A percentile compares a stretch with the other conserved stretches of the same genome.
phyloP scores from a whole-genome alignment of 2,888 invertebrate species.

The Macrosoma leucophasiata region DNA sequence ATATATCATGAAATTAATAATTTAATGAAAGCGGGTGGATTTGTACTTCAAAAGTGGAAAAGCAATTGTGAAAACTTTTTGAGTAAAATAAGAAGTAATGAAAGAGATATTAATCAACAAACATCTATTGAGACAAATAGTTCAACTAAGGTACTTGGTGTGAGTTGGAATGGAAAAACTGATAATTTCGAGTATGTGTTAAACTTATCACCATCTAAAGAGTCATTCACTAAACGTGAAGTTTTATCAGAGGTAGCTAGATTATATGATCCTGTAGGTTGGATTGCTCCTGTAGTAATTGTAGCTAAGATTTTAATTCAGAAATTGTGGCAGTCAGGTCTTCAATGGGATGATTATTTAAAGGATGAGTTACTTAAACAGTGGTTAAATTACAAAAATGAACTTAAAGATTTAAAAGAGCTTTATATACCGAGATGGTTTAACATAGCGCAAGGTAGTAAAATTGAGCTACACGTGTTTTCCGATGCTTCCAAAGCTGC shows the following conservation, averaged over 20 bases:
- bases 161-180: constrained; percentile 13
- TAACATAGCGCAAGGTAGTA: neutral
- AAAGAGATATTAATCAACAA: constrained; percentile 2
- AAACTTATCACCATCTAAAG: constrained; percentile 11
- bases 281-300: constrained; percentile 24
- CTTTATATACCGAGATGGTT: constrained; percentile 13
- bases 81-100: constrained; percentile 7
- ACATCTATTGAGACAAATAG: constrained; percentile 20
- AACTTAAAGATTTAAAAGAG: constrained; percentile 9
- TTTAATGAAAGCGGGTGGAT: constrained; percentile 28
- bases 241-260: constrained; percentile 22
- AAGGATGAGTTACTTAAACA: constrained; percentile 13
- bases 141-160: constrained; percentile 22
- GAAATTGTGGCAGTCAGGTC: constrained; percentile 22
- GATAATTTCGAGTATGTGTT: constrained; percentile 14
- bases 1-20: constrained; percentile 7
- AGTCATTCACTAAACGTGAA: constrained; percentile 16
- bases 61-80: constrained; percentile 18
- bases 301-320: constrained; percentile 24
- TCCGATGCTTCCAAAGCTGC: constrained; percentile 19
- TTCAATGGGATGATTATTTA: constrained; percentile 26
- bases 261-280: constrained; percentile 23
- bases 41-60: constrained; percentile 28
- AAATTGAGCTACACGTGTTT: constrained; percentile 18
- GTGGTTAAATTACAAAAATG: constrained; percentile 14